Conservation (phyloP, 2,113 vertebrate genomes). For the Desmodus rotundus region DNA sequence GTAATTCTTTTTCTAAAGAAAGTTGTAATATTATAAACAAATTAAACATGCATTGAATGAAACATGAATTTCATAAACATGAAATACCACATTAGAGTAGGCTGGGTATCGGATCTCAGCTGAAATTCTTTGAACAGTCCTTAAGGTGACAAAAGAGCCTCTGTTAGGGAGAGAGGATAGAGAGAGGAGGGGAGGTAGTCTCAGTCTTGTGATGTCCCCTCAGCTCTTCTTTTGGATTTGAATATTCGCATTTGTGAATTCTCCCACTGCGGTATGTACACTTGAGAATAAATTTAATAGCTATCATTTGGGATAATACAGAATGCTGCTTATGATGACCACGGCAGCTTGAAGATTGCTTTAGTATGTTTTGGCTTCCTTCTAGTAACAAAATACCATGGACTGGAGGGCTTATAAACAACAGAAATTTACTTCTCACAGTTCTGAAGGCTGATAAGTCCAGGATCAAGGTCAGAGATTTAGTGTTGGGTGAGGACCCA, state of each 20-base stretch:
- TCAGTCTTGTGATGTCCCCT: background rate
- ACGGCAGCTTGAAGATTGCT: background rate
- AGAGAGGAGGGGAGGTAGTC: background rate
- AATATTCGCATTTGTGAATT: background rate
- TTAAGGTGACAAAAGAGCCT: background rate
- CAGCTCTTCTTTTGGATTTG: background rate
- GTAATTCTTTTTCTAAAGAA: too few species aligned
- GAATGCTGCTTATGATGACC: background rate
- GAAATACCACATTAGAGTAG: slow-evolving; percentile 42
- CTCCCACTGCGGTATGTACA: background rate
- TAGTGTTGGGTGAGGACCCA: background rate
- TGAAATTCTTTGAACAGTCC: background rate
- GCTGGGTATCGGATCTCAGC: background rate
- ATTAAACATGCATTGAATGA: slow-evolving; percentile 50
- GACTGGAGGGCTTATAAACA: too few species aligned
- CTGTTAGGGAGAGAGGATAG: background rate
- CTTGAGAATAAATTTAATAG: background rate
- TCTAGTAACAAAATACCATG: background rate
- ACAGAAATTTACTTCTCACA: too few species aligned
- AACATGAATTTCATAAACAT: too few species aligned
- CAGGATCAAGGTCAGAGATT: background rate
- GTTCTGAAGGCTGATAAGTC: too few species aligned
- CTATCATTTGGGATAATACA: background rate
- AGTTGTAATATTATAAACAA: slow-evolving; percentile 19
- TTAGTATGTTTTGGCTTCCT: background rate